Evolutionary conservation across 2,113 vertebrate species (phyloP).

Genomic region (Gorilla gorilla): DNA sequence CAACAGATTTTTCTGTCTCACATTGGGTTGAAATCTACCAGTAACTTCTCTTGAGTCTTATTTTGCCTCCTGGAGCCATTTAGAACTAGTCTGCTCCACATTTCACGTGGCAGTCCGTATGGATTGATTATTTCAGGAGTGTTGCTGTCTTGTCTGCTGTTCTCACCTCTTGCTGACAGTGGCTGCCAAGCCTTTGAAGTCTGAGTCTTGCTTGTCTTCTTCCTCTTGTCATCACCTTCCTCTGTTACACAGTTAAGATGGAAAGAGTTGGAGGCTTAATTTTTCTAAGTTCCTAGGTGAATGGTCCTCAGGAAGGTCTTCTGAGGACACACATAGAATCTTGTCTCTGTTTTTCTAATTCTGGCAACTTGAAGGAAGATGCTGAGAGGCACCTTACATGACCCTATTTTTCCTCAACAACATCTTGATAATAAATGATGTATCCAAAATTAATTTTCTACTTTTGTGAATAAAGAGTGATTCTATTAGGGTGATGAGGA

Average conservation of each 20-base stretch:
- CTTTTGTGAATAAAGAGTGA: not conserved
- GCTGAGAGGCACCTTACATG: not conserved
- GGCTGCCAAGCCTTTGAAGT: constrained; percentile 56
- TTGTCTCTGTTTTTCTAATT: not conserved
- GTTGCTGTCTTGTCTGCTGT: constrained; percentile 37
- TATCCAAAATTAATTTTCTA: not conserved
- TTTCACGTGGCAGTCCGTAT: not conserved
- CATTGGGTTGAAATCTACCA: not conserved
- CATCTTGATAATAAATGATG: not conserved
- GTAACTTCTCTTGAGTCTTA: not conserved
- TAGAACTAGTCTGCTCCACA: not conserved
- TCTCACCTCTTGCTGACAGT: constrained; percentile 60
- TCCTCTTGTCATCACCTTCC: constrained; percentile 22
- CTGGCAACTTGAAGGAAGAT: not conserved
- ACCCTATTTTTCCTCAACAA: not conserved
- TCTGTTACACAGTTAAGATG: not conserved
- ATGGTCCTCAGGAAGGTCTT: constrained; percentile 8
- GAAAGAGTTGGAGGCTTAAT: not conserved
- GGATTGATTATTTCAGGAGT: constrained; percentile 26
- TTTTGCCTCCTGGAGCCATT: constrained; percentile 39
- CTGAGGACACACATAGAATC: constrained; percentile 9
- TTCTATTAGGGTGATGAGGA: not conserved
- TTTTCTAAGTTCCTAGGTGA: not conserved
- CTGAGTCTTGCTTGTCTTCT: constrained; percentile 14
- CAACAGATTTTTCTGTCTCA: not conserved